Conservation (phyloP, 1,140 invertebrate species). For the Dolichoris vasculosae region DNA sequence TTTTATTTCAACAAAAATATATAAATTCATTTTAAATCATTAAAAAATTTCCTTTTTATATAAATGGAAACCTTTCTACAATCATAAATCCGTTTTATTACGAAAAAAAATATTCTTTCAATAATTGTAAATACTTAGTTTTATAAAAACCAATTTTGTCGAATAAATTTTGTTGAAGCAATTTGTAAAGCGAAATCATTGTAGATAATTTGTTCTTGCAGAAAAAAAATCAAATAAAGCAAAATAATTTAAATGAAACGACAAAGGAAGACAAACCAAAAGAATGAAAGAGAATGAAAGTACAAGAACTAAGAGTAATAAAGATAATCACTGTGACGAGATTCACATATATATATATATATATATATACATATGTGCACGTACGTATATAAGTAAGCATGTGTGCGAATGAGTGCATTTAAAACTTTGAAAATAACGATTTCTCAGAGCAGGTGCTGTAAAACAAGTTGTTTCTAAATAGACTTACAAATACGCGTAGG, state of each 20-base stretch:
- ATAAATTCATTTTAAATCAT: constrained; percentile 1
- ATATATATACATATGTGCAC: too few species aligned
- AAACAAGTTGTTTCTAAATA: neutral
- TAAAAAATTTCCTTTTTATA: constrained; percentile 33
- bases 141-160: neutral
- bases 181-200: constrained; percentile 4
- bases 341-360: neutral
- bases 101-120: constrained; percentile 23
- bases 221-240: neutral
- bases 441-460: neutral
- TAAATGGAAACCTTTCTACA: constrained; percentile 21
- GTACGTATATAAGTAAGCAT: neutral
- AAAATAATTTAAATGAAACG: neutral
- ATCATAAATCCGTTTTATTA: constrained; percentile 29
- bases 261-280: neutral
- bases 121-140: constrained; percentile 7
- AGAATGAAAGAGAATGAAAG: neutral
- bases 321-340: constrained; percentile 19
- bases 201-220: neutral
- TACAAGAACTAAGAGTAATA: neutral
- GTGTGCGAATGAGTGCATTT: neutral
- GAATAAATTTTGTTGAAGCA: constrained; percentile 8
- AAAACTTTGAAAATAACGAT: neutral
- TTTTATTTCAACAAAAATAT: neutral
- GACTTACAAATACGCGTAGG: neutral